Evolutionary conservation across 2,888 invertebrate genomes (phyloP).

Genomic region (Mimumesa dahlbomi): DNA sequence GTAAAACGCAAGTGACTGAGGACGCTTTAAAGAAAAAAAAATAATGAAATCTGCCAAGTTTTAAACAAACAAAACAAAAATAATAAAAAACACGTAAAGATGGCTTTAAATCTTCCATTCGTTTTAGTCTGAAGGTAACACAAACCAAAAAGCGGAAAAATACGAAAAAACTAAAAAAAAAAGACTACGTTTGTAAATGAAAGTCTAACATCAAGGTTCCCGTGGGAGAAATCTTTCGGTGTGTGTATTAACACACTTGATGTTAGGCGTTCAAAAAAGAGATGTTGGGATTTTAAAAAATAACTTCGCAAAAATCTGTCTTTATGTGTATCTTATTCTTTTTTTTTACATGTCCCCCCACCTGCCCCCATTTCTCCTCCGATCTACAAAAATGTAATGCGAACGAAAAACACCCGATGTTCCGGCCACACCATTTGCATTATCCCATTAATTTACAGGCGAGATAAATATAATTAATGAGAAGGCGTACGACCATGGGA

Average conservation of each 20-base stretch:
- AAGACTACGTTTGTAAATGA: slow-evolving; percentile 38
- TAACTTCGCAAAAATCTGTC: slow-evolving; percentile 17
- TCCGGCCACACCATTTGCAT: slow-evolving; percentile 68
- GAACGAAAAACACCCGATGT: slow-evolving; percentile 67
- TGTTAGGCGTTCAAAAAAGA: slow-evolving; percentile 25
- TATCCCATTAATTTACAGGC: slow-evolving; percentile 60
- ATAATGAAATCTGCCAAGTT: slow-evolving; percentile 60
- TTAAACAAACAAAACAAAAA: no score
- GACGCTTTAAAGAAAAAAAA: slow-evolving; percentile 59
- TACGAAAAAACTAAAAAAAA: no score
- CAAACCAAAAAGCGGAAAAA: no score
- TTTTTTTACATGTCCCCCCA: not conserved
- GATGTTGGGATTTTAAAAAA: not conserved
- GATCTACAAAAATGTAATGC: slow-evolving; percentile 47
- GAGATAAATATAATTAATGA: slow-evolving; percentile 33
- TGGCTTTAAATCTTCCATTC: slow-evolving; percentile 59
- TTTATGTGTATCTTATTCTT: slow-evolving; percentile 25
- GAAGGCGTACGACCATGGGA: slow-evolving; percentile 58
- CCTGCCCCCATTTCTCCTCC: slow-evolving; percentile 33
- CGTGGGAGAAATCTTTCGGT: not conserved
- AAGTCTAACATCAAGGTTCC: slow-evolving; percentile 14
- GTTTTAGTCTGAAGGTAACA: slow-evolving; percentile 39
- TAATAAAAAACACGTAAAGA: slow-evolving; percentile 41
- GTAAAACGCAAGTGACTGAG: slow-evolving; percentile 63
- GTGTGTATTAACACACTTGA: no score